These are phyloP conservation scores for Eriosoma lanigerum DNA, from an alignment of 1,140 invertebrate species.

Conservation along the genomic window DNA sequence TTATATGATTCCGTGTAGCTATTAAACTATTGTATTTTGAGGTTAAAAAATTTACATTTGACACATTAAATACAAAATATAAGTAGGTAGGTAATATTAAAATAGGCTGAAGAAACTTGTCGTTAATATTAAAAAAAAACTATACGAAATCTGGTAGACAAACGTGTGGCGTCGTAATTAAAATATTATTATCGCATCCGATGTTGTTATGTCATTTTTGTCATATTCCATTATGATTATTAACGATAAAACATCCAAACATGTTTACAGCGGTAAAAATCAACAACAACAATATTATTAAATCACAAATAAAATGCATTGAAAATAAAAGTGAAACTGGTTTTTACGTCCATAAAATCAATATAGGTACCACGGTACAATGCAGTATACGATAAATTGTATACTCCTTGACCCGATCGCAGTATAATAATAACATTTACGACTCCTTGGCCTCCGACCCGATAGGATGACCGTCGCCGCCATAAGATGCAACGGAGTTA, in stretches of 20 bases:
- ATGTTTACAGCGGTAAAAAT: neutral
- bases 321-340: constrained; percentile 22
- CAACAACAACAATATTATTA: too few relatives aligned
- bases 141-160: neutral
- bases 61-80: neutral
- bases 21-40: too few relatives aligned
- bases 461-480: neutral
- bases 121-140: neutral
- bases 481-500: neutral
- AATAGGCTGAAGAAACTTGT: neutral
- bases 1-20: neutral
- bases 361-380: neutral
- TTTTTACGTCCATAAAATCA: neutral
- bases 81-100: too few relatives aligned
- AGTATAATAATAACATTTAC: neutral
- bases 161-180: neutral
- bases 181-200: neutral
- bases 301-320: too few relatives aligned
- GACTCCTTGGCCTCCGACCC: constrained; percentile 32
- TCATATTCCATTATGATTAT: neutral
- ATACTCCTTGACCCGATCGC: constrained; percentile 27
- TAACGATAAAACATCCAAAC: neutral
- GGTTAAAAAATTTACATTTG: neutral
- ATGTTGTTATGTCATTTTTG: neutral
- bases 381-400: neutral